phyloP scores from a whole-genome alignment of 2,113 vertebrate species.

The Strix uralensis region DNA sequence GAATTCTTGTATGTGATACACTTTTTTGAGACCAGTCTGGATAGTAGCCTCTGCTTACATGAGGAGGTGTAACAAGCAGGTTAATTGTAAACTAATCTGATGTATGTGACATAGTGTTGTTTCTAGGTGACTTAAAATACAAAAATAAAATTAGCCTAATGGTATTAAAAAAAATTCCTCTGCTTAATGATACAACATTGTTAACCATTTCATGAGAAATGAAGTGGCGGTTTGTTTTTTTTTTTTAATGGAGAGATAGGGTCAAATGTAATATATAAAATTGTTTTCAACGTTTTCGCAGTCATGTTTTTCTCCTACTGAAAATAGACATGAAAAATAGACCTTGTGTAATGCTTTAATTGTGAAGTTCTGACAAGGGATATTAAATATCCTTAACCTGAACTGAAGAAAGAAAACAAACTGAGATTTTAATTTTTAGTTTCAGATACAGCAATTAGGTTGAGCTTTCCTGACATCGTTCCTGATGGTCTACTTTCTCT shows the following conservation, averaged over 20 bases:
- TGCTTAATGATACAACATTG: neutral
- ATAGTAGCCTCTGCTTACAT: neutral
- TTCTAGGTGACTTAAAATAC: neutral
- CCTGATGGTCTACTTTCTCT: neutral
- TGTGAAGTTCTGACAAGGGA: neutral
- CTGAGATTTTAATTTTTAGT: neutral
- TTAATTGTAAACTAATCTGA: neutral
- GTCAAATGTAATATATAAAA: neutral
- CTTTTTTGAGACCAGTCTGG: neutral
- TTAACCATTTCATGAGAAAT: neutral
- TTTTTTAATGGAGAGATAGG: neutral
- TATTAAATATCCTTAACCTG: neutral
- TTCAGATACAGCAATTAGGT: neutral
- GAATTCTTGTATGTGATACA: neutral
- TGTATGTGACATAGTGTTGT: neutral
- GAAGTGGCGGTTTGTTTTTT: neutral
- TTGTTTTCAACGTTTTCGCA: neutral
- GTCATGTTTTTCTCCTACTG: neutral
- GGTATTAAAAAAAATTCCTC: neutral
- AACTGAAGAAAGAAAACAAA: neutral
- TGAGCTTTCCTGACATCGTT: neutral
- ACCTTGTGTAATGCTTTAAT: neutral
- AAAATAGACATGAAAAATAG: neutral
- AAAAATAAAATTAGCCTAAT: neutral
- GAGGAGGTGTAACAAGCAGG: neutral